Conservation (phyloP, 2,113 vertebrate species). For the Oreamnos americanus region DNA sequence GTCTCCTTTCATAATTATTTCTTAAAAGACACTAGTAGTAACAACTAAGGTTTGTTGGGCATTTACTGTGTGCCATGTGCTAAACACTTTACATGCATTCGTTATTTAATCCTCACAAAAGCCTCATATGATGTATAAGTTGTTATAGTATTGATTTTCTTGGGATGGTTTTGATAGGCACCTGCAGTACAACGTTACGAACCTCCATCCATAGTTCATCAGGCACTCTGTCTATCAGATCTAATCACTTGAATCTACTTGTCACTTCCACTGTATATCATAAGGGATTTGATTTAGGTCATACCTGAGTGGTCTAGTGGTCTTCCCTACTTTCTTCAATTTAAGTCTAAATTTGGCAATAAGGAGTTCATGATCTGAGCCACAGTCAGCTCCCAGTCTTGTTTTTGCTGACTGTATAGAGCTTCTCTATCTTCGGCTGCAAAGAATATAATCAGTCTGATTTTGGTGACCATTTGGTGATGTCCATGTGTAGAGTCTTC, state of each 20-base stretch:
- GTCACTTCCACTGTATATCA: neutral
- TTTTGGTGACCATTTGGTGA: neutral
- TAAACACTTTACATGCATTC: neutral
- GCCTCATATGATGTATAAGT: neutral
- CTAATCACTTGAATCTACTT: neutral
- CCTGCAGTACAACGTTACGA: fast-evolving
- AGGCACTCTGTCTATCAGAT: neutral
- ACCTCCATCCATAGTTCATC: neutral
- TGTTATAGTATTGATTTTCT: neutral
- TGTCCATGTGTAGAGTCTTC: neutral
- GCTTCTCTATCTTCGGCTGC: neutral
- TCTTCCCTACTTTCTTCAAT: neutral
- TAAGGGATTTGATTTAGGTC: neutral
- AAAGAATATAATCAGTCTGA: neutral
- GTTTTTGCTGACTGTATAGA: neutral
- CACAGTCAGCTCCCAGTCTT: neutral
- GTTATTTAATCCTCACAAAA: neutral
- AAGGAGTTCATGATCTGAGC: neutral
- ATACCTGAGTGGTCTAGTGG: neutral
- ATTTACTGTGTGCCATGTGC: neutral
- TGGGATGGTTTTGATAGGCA: neutral
- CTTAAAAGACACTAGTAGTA: neutral
- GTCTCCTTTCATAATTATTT: neutral
- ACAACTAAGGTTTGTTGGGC: neutral
- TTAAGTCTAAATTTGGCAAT: neutral